Evolutionary conservation across 1,140 invertebrate species (phyloP), one percentile per base, ranked within the genome.

Genomic region (Tetramorium parvispinum): DNA sequence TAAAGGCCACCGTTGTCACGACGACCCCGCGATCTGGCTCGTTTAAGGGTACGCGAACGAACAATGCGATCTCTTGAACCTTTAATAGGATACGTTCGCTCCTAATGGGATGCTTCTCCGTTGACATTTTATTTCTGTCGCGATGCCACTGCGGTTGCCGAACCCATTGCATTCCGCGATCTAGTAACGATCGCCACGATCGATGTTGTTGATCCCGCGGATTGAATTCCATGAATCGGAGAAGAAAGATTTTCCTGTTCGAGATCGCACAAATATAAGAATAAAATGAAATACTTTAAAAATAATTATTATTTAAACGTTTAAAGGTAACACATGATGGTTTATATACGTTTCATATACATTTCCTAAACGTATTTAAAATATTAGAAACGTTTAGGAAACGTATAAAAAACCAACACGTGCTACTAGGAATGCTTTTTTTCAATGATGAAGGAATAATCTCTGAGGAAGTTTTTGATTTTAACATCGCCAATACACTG

Each of bases 1-100:
- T 91, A 94, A 94, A 94, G 93, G 93, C 93, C 93, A 94, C 70
- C 87, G 85, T 90, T 88, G 89, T 94, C 91, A 94, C 93, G 93
- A 94, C 78, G 71, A 79, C 89, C 78, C 7, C n/a, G 73, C 59
- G 85, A 91, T 87, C 65, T 88, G 77, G 79, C 76, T 89, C 75
- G 76, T 91, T 91, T 91, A 91, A 91, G 90, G 89, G 90, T 88
- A 90, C 86, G 61, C 88, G 59, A 7, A 49, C 66, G 75, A 92
- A 91, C 90, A 91, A 92, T 89, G 86, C 88, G 92, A 94, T 94
- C 93, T 94, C 83, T 70, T 92, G 91, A 92, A 93, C 93, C 91
- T 93, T 91, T 93, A 93, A 94, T 93, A 91, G 92, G 93, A 94
- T 94, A 91, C 93, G 91, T 92, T 92, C 89, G 90, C 90, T 92